phyloP scores from a whole-genome alignment of 2,888 invertebrate genomes.

The Balanococcus diminutus region DNA sequence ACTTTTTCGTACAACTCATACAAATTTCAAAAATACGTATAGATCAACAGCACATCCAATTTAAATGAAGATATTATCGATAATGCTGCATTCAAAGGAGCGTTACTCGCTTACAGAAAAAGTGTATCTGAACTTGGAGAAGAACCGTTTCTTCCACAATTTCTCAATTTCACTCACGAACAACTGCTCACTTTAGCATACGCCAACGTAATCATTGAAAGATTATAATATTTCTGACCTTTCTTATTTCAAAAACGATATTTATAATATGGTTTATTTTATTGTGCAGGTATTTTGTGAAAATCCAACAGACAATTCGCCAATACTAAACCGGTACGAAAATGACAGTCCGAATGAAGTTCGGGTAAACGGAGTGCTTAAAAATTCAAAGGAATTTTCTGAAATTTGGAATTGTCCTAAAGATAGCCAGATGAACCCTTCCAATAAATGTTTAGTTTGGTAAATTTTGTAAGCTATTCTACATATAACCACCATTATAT shows the following conservation, averaged over 20 bases:
- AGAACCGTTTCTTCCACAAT: constrained; percentile 69
- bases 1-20: too few species aligned
- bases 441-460: constrained; percentile 56
- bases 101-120: constrained; percentile 70
- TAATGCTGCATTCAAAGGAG: constrained; percentile 84
- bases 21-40: too few species aligned
- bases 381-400: constrained; percentile 72
- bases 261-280: too few species aligned
- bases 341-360: constrained; percentile 73
- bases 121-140: constrained; percentile 61
- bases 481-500: too few species aligned
- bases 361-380: constrained; percentile 72
- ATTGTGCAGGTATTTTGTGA: constrained; percentile 79
- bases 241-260: too few species aligned
- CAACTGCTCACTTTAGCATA: constrained; percentile 83
- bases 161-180: constrained; percentile 70
- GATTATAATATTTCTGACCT: not conserved
- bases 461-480: too few species aligned
- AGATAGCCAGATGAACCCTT: constrained; percentile 55
- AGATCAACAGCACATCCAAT: constrained; percentile 77
- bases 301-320: constrained; percentile 72
- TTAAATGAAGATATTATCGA: constrained; percentile 91
- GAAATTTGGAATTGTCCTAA: constrained; percentile 56
- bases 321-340: constrained; percentile 60
- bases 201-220: constrained; percentile 68